Evolutionary conservation across 2,113 vertebrate species (phyloP), one percentile per base, ranked within the genome.

Genomic region (Cyprinus carpio): DNA sequence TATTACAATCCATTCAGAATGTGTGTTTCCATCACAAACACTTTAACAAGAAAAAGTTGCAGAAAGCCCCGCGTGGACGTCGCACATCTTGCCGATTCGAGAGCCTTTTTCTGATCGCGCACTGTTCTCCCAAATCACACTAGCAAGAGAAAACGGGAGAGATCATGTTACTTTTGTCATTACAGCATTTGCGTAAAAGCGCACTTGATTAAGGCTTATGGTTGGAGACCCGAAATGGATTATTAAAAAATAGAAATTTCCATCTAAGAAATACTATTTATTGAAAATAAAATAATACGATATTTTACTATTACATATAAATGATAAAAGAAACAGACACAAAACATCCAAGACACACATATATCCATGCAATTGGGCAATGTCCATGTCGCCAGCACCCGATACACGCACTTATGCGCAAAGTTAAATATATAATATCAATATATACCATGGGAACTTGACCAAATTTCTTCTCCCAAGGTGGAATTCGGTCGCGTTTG

Each of bases 31-130:
- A 84, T 88, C 88, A 91, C 88, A 93, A 90, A 51, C 92, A 92
- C 87, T 94, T 92, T 27, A 92, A 76, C 71, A 94, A 90, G 86
- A 93, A 93, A 85, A 93, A 94, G 89, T 91, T 89, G 72, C 92
- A 91, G 34, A 84, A 83, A 60, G 88, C 81, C 56, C 43, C 29
- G 46, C 91, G 89, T 13, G 91, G 90, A 69, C 90, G 89, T 91
- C 82, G 72, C 92, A 92, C 85, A 88, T 84, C 85, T 92, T 93
- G 64, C 90, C 91, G 82, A 92, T 91, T 58, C 93, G 89, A 13
- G 92, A 89, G 34, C 91, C 90, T 87, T 92, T n/a, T 93, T 84
- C 92, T 88, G 27, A 92, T 87, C n/a, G 91, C 91, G 54, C 87
- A 93, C 75, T 92, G 84, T 69, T 92, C 93, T 11, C 90, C 90